Evolutionary conservation across 2,113 vertebrate genomes (phyloP).

Genomic region (Miniopterus natalensis): DNA sequence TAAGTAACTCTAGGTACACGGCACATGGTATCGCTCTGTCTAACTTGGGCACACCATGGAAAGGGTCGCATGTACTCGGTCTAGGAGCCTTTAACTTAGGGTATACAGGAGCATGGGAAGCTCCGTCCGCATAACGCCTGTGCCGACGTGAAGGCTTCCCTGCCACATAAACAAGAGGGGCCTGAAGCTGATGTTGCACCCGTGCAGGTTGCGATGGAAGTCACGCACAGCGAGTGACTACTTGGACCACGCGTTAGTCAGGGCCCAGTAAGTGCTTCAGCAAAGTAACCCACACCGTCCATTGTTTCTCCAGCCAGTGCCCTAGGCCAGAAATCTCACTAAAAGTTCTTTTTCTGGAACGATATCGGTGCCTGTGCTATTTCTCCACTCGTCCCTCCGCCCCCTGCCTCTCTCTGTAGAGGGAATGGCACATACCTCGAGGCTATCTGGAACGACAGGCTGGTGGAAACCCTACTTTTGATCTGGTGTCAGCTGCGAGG

Average conservation of each 20-base stretch:
- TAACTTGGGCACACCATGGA: neutral
- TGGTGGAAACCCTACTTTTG: neutral
- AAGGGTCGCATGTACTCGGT: neutral
- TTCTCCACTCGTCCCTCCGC: neutral
- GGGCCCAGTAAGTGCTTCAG: neutral
- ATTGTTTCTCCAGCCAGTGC: neutral
- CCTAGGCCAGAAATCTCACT: neutral
- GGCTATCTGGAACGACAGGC: neutral
- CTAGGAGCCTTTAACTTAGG: neutral
- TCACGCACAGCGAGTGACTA: neutral
- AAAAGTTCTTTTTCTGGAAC: neutral
- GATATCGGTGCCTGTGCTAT: neutral
- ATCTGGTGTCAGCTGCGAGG: neutral
- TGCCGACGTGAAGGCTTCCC: neutral
- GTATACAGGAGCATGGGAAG: neutral
- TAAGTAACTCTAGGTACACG: neutral
- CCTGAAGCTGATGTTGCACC: neutral
- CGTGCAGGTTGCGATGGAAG: too few species aligned
- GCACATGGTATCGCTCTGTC: neutral
- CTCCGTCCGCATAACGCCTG: neutral
- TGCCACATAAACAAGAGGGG: neutral
- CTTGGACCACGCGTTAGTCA: neutral
- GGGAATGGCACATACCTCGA: neutral
- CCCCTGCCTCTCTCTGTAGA: neutral
- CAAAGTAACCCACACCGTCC: neutral